Evolutionary conservation across 2,797 vertebrate genomes (phyloP).

Genomic region (Heteromormyrus szaboi): DNA sequence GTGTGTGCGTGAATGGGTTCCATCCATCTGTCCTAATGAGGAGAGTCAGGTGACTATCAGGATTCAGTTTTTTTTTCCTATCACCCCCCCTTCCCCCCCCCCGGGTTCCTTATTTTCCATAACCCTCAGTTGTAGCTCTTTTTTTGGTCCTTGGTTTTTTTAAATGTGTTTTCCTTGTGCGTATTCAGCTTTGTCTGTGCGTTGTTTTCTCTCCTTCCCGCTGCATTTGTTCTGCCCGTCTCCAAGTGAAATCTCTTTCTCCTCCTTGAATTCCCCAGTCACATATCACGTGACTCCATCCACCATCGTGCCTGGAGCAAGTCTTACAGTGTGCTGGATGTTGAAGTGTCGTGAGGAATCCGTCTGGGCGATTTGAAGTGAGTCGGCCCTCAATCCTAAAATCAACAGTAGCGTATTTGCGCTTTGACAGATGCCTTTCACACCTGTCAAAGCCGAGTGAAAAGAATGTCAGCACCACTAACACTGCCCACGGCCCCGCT

Average conservation of each 20-base stretch:
- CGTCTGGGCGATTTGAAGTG: background rate
- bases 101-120: background rate
- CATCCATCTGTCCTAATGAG: background rate
- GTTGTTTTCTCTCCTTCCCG: background rate
- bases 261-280: background rate
- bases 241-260: background rate
- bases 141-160: background rate
- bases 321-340: background rate
- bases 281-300: background rate
- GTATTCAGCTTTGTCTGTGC: background rate
- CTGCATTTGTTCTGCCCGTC: background rate
- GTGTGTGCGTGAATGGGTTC: background rate
- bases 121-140: background rate
- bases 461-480: background rate
- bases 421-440: background rate
- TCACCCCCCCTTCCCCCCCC: background rate
- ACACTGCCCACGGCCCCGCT: background rate
- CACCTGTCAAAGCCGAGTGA: background rate
- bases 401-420: background rate
- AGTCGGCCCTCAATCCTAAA: background rate
- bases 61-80: background rate
- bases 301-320: background rate
- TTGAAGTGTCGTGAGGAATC: background rate
- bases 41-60: background rate
- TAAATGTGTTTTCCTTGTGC: background rate